A percentile compares a stretch with the other conserved stretches of the same genome.
phyloP scores from a whole-genome alignment of 2,888 invertebrate species.

The Microdon myrmicae region DNA sequence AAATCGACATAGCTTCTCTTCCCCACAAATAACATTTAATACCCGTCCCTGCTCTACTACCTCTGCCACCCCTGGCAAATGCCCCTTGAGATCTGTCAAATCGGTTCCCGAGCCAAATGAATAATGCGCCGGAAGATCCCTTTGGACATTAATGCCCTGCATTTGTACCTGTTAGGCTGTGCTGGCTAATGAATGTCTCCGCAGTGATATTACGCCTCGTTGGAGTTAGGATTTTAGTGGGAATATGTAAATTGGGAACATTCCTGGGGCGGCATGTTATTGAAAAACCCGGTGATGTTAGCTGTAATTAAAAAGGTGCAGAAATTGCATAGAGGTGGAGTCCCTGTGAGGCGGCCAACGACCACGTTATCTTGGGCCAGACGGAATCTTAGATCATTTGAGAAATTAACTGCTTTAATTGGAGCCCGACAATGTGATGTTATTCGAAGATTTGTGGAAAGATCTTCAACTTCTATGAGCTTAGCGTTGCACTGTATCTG shows the following conservation, averaged over 20 bases:
- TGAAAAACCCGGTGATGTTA: constrained; percentile 13
- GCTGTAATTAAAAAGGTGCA: constrained; percentile 42
- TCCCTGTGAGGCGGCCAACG: too few relatives aligned
- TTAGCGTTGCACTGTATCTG: too few relatives aligned
- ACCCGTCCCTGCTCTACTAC: constrained; percentile 8
- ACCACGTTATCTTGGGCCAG: too few relatives aligned
- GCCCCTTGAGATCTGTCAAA: constrained; percentile 36
- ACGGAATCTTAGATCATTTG: too few relatives aligned
- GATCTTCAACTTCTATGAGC: too few relatives aligned
- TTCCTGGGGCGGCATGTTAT: constrained; percentile 14
- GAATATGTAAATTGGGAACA: constrained; percentile 37
- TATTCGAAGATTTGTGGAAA: too few relatives aligned
- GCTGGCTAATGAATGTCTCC: constrained; percentile 25
- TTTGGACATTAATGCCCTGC: constrained; percentile 37
- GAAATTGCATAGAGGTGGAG: constrained; percentile 27
- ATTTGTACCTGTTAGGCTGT: constrained; percentile 20
- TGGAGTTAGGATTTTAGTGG: constrained; percentile 12
- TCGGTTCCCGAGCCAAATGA: constrained; percentile 19
- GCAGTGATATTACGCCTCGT: not conserved
- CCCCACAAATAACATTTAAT: constrained; percentile 46
- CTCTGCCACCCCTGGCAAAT: not conserved
- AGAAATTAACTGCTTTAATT: too few relatives aligned
- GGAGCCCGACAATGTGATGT: too few relatives aligned
- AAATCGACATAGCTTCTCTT: constrained; percentile 12
- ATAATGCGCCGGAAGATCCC: constrained; percentile 38